A percentile compares a stretch with the other conserved stretches of the same genome.
Conservation (phyloP, 2,888 invertebrate species). For the Eulithis prunata region DNA sequence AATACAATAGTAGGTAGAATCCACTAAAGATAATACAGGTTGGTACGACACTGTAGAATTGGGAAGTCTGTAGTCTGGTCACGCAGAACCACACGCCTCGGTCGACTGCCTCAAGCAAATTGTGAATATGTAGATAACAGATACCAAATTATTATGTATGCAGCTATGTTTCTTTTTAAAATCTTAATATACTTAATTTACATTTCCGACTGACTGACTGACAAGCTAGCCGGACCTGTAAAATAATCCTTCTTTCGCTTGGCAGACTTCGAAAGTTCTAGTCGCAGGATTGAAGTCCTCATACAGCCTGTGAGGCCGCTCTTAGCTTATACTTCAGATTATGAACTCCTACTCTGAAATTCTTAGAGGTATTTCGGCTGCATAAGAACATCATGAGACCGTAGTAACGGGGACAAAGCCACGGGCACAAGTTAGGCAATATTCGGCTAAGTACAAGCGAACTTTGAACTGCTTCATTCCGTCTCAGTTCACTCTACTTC, state of each 20-base stretch:
- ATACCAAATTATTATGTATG: conserved; percentile 6
- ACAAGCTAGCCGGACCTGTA: too few relatives aligned
- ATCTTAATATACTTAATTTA: too few relatives aligned
- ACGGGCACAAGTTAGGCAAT: not conserved
- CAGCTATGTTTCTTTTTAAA: not conserved
- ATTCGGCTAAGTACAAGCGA: not conserved
- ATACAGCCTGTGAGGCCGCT: too few relatives aligned
- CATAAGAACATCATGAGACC: too few relatives aligned
- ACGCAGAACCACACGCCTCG: conserved; percentile 10
- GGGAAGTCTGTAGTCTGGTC: conserved; percentile 10
- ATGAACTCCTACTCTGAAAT: too few relatives aligned
- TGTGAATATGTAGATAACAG: conserved; percentile 11
- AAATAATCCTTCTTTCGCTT: too few relatives aligned
- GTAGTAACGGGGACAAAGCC: too few relatives aligned
- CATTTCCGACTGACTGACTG: too few relatives aligned
- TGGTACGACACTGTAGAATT: not conserved
- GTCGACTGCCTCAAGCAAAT: conserved; percentile 10
- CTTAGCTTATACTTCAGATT: too few relatives aligned
- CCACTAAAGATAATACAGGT: not conserved
- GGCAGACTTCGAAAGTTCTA: too few relatives aligned
- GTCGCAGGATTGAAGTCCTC: too few relatives aligned
- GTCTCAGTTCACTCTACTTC: conserved; percentile 7
- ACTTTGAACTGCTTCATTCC: not conserved
- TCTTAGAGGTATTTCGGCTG: too few relatives aligned
- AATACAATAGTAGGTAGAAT: not conserved